Conservation (phyloP, 1,140 invertebrate species). For the Calliopsis andreniformis region DNA sequence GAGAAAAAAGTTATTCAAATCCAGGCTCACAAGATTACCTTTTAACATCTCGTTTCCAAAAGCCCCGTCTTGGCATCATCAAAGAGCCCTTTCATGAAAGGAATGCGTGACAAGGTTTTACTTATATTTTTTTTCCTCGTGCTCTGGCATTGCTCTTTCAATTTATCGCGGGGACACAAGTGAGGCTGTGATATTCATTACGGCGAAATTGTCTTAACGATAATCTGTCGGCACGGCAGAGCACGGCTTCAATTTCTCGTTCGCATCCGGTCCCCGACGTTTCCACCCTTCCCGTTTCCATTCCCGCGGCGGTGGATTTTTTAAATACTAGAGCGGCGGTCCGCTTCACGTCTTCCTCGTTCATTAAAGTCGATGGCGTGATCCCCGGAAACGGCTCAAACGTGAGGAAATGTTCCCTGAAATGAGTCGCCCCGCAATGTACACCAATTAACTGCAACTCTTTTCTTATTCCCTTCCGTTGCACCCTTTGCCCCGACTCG, state of each 20-base stretch:
- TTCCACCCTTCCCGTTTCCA: background rate
- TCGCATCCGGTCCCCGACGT: conserved; percentile 19
- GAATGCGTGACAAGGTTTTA: background rate
- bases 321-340: conserved; percentile 33
- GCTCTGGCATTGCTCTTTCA: conserved; percentile 12
- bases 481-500: background rate
- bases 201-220: conserved; percentile 67
- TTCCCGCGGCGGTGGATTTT: conserved; percentile 28
- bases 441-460: conserved; percentile 12
- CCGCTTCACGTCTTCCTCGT: conserved; percentile 28
- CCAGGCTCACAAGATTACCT: background rate
- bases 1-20: too few relatives aligned
- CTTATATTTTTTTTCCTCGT: background rate
- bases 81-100: background rate
- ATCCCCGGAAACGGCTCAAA: conserved; percentile 31
- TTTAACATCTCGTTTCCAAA: background rate
- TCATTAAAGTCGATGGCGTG: conserved; percentile 61
- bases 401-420: background rate
- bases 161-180: conserved; percentile 53
- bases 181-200: conserved; percentile 65
- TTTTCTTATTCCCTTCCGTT: background rate
- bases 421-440: conserved; percentile 9
- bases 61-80: background rate
- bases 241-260: conserved; percentile 29
- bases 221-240: conserved; percentile 50